Base-by-base conservation (phyloP, 2,888 invertebrate species). In the Gastrophysa polygoni region DNA sequence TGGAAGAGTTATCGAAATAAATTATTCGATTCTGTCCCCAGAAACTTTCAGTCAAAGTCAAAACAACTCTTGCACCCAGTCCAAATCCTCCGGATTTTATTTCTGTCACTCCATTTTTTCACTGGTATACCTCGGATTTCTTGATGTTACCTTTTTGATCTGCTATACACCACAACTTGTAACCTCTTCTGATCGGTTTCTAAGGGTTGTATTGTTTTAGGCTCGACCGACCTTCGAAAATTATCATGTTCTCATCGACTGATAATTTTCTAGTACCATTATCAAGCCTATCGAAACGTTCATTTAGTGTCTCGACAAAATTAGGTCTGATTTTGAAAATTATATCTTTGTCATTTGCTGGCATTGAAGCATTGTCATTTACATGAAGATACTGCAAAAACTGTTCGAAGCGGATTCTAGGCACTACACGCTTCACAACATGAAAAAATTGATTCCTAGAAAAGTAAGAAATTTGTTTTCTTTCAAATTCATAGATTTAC, bases 171-270 rank as follows among this genome's bases (percentile, higher is more conserved):
- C 52, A 34, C 20, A 54, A 28, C n/a, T 38, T 54, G 44, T 54
- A 43, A 24, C 54, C 21, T 54, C 43, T 43, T 21, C 34, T 52
- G 34, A 52, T 52, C 20, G 32, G 51, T 51, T 51, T 50, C 14
- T 50, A 24, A 21, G 50, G 51, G 32, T 51, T 51, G 18, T 51
- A 51, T 51, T 72, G 71, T 38, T 64, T 69, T 29, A 69, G 32
- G 46, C 54, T 51, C 18, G 47, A 59, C 47, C 68, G 43, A 24
- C 70, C 63, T 56, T 68, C 68, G 64, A 66, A 68, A 8, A 63
- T 17, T 24, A 68, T 65, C 60, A 68, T 65, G 38, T 43, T 44
- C 58, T 68, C 67, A 34, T 68, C 64, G 46, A 65, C 57, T 24
- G 56, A 43, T 8, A 60, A 16, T 47, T 48, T 38, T 56, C 67